Percentiles rank a stretch among this genome's conserved stretches.
phyloP scores from a whole-genome alignment of 1,140 invertebrate species.

The Drosophila kikkawai region DNA sequence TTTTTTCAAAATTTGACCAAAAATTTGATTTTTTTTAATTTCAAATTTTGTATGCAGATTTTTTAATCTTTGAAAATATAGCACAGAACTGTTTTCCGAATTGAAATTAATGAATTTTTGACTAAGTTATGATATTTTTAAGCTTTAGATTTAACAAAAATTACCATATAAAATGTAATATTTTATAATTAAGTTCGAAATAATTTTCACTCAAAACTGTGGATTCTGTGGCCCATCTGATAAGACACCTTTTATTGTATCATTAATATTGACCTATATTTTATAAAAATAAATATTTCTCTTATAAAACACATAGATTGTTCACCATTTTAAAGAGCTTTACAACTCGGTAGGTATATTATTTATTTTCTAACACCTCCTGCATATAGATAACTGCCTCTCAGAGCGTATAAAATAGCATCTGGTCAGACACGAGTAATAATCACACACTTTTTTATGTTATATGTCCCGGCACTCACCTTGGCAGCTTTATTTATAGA shows the following conservation, averaged over 20 bases:
- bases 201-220: not conserved
- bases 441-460: constrained; percentile 1
- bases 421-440: not conserved
- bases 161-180: too few relatives aligned
- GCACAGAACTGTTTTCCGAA: too few relatives aligned
- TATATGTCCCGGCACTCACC: constrained; percentile 52
- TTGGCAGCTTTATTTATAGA: constrained; percentile 58
- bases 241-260: not conserved
- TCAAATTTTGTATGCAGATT: too few relatives aligned
- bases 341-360: not conserved
- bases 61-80: too few relatives aligned
- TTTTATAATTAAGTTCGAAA: too few relatives aligned
- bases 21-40: too few relatives aligned
- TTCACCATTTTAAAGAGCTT: not conserved
- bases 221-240: not conserved
- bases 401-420: not conserved
- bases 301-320: not conserved
- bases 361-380: not conserved
- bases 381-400: not conserved
- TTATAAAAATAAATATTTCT: not conserved
- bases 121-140: too few relatives aligned
- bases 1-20: too few relatives aligned
- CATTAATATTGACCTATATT: not conserved
- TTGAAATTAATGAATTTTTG: too few relatives aligned
- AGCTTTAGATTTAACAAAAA: too few relatives aligned